Evolutionary conservation across 1,140 invertebrate species (phyloP).

Genomic region (Orchesella cincta): DNA sequence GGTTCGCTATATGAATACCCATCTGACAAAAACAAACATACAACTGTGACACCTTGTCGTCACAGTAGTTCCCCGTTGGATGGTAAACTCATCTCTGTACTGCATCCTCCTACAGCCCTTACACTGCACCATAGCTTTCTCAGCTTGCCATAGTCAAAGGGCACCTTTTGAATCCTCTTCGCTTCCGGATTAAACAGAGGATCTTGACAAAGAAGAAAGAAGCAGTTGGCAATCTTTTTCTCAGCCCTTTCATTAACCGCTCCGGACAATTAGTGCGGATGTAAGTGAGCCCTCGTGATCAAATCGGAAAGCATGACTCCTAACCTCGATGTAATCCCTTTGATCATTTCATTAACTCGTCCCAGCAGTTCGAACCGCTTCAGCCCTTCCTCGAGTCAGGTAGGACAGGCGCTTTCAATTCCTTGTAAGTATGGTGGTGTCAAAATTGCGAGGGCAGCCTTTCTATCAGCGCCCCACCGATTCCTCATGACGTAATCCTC

Average conservation of each 20-base stretch:
- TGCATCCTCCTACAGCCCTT: slow-evolving; percentile 45
- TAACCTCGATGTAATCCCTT: neutral
- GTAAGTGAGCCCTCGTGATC: slow-evolving; percentile 9
- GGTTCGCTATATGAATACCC: slow-evolving; percentile 53
- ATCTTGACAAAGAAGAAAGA: slow-evolving; percentile 44
- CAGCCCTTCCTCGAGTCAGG: slow-evolving; percentile 30
- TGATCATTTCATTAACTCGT: slow-evolving; percentile 15
- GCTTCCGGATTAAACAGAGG: slow-evolving; percentile 47
- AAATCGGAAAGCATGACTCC: slow-evolving; percentile 1
- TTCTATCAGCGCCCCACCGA: slow-evolving; percentile 49
- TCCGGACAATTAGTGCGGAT: neutral
- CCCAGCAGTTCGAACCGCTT: slow-evolving; percentile 1
- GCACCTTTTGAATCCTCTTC: slow-evolving; percentile 42
- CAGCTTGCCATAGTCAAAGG: slow-evolving; percentile 43
- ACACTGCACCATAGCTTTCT: slow-evolving; percentile 49
- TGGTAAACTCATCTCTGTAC: slow-evolving; percentile 46
- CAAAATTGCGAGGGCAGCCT: slow-evolving; percentile 44
- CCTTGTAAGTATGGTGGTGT: no score
- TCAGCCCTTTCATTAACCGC: slow-evolving; percentile 1
- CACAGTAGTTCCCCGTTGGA: slow-evolving; percentile 39
- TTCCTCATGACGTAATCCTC: slow-evolving; percentile 40
- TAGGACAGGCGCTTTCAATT: slow-evolving; percentile 46
- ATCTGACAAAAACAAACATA: slow-evolving; percentile 55
- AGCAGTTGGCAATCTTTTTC: slow-evolving; percentile 37
- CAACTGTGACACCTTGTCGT: slow-evolving; percentile 42